These are phyloP conservation scores for Diploscapter pachys DNA, from an alignment of 1,140 invertebrate genomes.

Conservation along the genomic window DNA sequence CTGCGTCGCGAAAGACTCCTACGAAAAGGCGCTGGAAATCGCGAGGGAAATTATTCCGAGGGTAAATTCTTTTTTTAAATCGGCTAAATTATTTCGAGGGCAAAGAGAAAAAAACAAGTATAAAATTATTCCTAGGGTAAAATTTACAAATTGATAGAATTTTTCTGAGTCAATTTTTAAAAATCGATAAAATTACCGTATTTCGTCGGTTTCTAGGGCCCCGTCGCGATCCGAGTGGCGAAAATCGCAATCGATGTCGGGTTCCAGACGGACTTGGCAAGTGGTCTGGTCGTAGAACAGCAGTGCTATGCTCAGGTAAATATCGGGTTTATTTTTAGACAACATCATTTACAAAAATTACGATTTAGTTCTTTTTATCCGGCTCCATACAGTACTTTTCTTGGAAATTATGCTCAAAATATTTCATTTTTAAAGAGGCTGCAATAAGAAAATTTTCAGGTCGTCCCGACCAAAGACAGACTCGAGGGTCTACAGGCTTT, in stretches of 20 bases:
- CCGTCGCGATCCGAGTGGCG: slow-evolving; percentile 40
- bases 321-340: neutral
- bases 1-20: slow-evolving; percentile 72
- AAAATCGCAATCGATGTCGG: slow-evolving; percentile 73
- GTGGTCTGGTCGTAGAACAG: slow-evolving; percentile 83
- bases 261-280: slow-evolving; percentile 75
- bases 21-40: slow-evolving; percentile 69
- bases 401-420: too few species aligned
- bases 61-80: too few species aligned
- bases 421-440: too few species aligned
- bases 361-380: too few species aligned
- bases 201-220: neutral
- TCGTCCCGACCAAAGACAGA: slow-evolving; percentile 86
- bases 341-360: too few species aligned
- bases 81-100: too few species aligned
- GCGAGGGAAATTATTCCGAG: slow-evolving; percentile 74
- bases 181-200: too few species aligned
- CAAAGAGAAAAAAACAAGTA: slow-evolving; percentile 44
- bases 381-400: too few species aligned
- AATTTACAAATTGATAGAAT: neutral
- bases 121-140: neutral
- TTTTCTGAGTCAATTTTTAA: too few species aligned
- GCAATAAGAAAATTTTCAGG: slow-evolving; percentile 42
- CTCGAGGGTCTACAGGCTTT: slow-evolving; percentile 89
- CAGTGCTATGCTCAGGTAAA: slow-evolving; percentile 79